Evolutionary conservation across 2,797 vertebrate species (phyloP), one percentile per base, ranked within the genome.

Genomic region (Anguilla anguilla): DNA sequence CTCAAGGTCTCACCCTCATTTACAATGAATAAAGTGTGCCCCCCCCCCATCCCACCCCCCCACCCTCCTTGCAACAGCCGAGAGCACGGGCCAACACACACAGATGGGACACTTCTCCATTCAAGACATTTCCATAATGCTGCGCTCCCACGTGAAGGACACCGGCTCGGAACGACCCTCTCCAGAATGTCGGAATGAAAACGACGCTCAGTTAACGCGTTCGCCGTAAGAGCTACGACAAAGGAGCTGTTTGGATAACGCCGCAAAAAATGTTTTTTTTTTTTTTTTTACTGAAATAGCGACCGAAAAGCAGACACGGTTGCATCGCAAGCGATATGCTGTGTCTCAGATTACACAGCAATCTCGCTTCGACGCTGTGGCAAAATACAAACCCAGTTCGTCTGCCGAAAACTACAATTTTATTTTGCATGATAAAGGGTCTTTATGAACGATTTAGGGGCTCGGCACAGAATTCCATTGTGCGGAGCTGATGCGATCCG

Each of bases 1-100:
- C 92, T 94, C 91, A 93, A 94, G 95, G 95, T 94, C 94, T 93
- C 92, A 93, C 94, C 94, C 96, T 96, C 94, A 96, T 95, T 96
- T 95, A 95, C 92, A 93, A 88, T 92, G 93, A 92, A 91, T 94
- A 93, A 95, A 95, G 95, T 94, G 94, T 87, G 92, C 90, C 91
- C 95, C 92, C 93, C 89, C 83, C 88, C 43, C 84, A 90, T 86
- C 84, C 3, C 85, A 43, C 15, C 85, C 35, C 17, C 51, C 59
- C 64, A 51, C 6, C 1, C 72, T 22, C 57, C 28, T 46, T 0
- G 43, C 10, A 84, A 7, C 87, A 89, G 86, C 10, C 85, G 35
- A 89, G 39, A 46, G n/a, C 72, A 88, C 91, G 89, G 35, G 61
- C 82, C 43, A 86, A 89, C 43, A 89, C 28, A 0, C 9, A 86